Base-by-base conservation (phyloP, 2,888 invertebrate species). In the Heliconius sara region DNA sequence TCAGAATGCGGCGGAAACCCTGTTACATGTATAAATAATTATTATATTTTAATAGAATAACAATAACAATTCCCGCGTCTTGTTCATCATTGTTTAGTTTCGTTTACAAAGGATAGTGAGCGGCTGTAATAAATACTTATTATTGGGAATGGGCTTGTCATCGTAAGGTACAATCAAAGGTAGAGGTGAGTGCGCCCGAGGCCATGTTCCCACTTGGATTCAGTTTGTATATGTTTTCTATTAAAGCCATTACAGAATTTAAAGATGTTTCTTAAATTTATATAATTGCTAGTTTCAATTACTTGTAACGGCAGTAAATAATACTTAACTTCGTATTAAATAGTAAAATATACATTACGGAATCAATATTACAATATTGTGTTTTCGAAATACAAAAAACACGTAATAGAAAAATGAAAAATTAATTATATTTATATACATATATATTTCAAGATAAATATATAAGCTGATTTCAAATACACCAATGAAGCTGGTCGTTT, bases 151-250 rank as follows among this genome's bases (percentile, higher is more conserved):
- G 88, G 88, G 90, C 89, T 91, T 93, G 94, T 94, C 95, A 90
- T 94, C 94, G 90, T 94, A 94, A 94, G 91, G 90, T 93, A 93
- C 94, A 94, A 95, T 94, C 95, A 94, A 90, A 87, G 91, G 89
- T 88, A 87, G 89, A 89, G 88, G 87, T 89, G 87, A 89, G 88
- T 84, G 86, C 79, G 92, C 94, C 89, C 82, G 83, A 84, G 90
- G 94, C 93, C 89, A 92, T 91, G 92, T 94, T 94, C 92, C 90
- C 92, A 91, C 89, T 89, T 84, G 86, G 83, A 85, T 80, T 76
- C 76, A 80, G 52, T 85, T 87, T 88, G 88, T 89, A 88, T 88
- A 86, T 87, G 87, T 85, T 85, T 86, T 87, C 84, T 84, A 83
- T 84, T 79, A 81, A 63, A 81, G 78, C 75, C 68, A 80, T 78